A percentile compares a stretch with the other conserved stretches of the same genome.
Evolutionary conservation across 2,797 vertebrate species (phyloP).

Genomic region (Lates japonicus): DNA sequence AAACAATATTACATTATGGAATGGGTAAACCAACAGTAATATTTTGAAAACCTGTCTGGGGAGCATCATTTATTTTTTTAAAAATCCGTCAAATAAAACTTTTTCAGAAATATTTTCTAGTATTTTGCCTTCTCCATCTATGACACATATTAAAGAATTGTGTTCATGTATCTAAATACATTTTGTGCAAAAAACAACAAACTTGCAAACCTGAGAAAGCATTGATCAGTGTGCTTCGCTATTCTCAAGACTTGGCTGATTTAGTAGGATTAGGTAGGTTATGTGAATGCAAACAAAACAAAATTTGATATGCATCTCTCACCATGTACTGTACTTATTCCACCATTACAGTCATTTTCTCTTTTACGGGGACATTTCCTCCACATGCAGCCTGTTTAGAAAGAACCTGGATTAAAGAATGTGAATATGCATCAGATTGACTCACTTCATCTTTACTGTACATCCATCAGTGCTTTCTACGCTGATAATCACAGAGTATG

Average conservation of each 20-base stretch:
- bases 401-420: conserved; percentile 52
- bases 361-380: conserved; percentile 24
- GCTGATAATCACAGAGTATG: neutral
- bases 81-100: neutral
- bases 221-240: conserved; percentile 8
- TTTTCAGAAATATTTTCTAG: neutral
- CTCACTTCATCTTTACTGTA: conserved; percentile 46
- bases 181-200: conserved; percentile 15
- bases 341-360: conserved; percentile 11
- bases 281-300: conserved; percentile 38
- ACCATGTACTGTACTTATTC: conserved; percentile 37
- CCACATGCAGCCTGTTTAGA: conserved; percentile 41
- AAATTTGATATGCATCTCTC: conserved; percentile 46
- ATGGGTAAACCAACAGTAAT: neutral
- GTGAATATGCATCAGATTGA: conserved; percentile 55
- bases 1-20: neutral
- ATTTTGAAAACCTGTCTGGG: neutral
- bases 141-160: neutral
- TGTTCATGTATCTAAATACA: conserved; percentile 17
- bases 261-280: conserved; percentile 1
- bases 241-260: neutral
- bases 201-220: neutral
- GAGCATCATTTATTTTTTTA: neutral
- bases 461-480: conserved; percentile 29
- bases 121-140: neutral